Conservation (phyloP, 37 sponge, comb jelly and placozoan genomes). For the Cladorhizidae sp. region DNA sequence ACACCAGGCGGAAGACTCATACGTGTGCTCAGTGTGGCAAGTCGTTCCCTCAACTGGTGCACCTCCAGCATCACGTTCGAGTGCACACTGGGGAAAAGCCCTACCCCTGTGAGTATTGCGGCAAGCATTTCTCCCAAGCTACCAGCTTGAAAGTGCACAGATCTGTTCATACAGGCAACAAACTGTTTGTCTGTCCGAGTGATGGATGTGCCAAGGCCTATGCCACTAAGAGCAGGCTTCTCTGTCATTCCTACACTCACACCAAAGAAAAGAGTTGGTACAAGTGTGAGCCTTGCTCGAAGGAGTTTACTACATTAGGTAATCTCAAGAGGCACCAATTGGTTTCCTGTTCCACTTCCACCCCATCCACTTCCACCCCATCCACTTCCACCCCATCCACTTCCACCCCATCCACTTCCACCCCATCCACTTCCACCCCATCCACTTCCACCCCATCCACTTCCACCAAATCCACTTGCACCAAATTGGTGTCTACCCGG, state of each 20-base stretch:
- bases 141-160: conserved; percentile 7
- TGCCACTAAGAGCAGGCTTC: conserved; percentile 9
- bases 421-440: too few species aligned
- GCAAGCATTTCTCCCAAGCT: neutral
- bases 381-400: too few species aligned
- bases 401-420: too few species aligned
- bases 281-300: neutral
- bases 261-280: neutral
- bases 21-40: conserved; percentile 3
- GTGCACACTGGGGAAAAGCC: conserved; percentile 16
- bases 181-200: neutral
- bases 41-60: neutral
- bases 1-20: neutral
- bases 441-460: too few species aligned
- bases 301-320: neutral
- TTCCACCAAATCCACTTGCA: too few species aligned
- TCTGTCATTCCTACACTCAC: neutral
- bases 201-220: neutral
- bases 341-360: neutral
- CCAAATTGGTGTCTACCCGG: too few species aligned
- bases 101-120: neutral
- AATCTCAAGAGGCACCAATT: neutral
- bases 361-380: too few species aligned
- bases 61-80: neutral
- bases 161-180: neutral